phyloP scores from a whole-genome alignment of 2,888 invertebrate genomes.

The Zonitis immaculata region DNA sequence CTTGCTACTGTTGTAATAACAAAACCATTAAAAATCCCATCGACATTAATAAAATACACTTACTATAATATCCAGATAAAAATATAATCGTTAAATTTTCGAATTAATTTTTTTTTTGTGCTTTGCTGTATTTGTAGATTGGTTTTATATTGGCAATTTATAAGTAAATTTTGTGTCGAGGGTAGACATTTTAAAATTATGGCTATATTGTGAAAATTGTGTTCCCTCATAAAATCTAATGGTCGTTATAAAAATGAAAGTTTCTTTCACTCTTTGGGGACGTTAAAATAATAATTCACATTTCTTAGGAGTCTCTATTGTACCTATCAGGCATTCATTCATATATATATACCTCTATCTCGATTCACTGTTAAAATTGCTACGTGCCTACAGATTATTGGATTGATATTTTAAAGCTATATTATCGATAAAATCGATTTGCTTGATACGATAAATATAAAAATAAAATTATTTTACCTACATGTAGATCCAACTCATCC shows the following conservation, averaged over 20 bases:
- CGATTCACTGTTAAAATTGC: constrained; percentile 28
- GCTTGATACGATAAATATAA: constrained; percentile 41
- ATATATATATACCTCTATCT: not conserved
- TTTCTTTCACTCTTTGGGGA: constrained; percentile 25
- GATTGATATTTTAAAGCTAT: constrained; percentile 42
- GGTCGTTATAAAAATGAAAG: constrained; percentile 31
- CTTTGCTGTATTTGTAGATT: not conserved
- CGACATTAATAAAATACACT: no score
- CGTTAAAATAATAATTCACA: constrained; percentile 34
- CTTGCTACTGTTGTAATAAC: no score
- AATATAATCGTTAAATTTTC: no score
- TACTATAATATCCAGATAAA: no score
- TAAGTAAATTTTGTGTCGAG: not conserved
- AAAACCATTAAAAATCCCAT: no score
- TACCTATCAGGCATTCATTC: not conserved
- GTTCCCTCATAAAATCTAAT: constrained; percentile 30
- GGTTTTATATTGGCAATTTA: not conserved
- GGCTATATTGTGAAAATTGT: not conserved
- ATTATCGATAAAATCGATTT: constrained; percentile 43
- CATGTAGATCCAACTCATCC: no score
- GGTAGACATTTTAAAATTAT: not conserved
- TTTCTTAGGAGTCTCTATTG: constrained; percentile 15
- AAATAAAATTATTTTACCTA: no score
- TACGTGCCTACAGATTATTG: constrained; percentile 40
- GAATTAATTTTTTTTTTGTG: not conserved